Evolutionary conservation across 2,797 vertebrate species (phyloP), one percentile per base, ranked within the genome.

Genomic region (Periparus ater): DNA sequence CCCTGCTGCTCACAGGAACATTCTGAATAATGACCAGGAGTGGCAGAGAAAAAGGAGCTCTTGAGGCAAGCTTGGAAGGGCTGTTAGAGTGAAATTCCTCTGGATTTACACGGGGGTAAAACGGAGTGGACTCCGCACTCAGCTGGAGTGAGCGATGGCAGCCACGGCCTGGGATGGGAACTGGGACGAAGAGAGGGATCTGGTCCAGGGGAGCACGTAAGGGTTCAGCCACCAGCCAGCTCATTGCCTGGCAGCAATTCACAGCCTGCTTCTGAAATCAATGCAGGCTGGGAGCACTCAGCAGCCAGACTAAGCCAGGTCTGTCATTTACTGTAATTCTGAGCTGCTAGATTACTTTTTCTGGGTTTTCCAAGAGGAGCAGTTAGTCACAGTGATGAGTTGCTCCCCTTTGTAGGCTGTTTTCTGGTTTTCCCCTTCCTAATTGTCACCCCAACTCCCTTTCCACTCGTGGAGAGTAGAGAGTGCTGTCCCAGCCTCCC

Each of bases 251-350:
- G 85, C 83, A 94, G 95, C 88, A 86, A 71, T 92, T 81, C 95
- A 47, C 3, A 94, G 89, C 86, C 78, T 75, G 75, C 27, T 68
- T 77, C 81, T 48, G 89, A 89, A 95, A 95, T 96, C 95, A 44
- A 85, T 89, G 83, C 83, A 91, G 83, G 53, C 91, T 88, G 83
- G 74, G 77, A 94, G 88, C 85, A 50, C 89, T 91, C 85, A 47
- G 82, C 82, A 91, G 82, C 84, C 88, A 93, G 50, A 50, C 85
- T 7, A 54, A 93, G 92, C 60, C 84, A 80, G 77, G 40, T 34
- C 90, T 94, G 93, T 79, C 90, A 94, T 94, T 96, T 96, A 94
- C 93, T 86, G 91, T 91, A 92, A 89, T 94, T 92, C 91, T 61
- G 45, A 92, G 77, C 82, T 51, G 63, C 85, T 75, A 53, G 51